These are phyloP conservation scores for Calosoma granatense DNA, from an alignment of 1,140 invertebrate genomes.

Conservation along the genomic window DNA sequence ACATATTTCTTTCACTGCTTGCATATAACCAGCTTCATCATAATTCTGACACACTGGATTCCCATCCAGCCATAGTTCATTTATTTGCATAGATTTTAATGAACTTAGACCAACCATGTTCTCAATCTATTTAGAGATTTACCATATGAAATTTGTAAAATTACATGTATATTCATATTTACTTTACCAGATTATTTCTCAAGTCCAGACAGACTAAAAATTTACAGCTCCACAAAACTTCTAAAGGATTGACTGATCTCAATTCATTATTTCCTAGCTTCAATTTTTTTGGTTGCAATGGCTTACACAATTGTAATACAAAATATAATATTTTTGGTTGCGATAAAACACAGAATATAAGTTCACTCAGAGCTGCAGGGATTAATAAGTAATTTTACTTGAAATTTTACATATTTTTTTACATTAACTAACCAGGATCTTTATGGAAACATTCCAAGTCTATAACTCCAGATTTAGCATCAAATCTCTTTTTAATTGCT, in stretches of 20 bases:
- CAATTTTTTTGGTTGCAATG: slow-evolving; percentile 29
- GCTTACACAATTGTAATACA: slow-evolving; percentile 37
- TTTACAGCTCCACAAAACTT: slow-evolving; percentile 27
- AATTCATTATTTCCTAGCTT: slow-evolving; percentile 38
- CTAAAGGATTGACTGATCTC: slow-evolving; percentile 29
- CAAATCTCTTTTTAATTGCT: slow-evolving; percentile 33
- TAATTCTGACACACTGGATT: slow-evolving; percentile 72
- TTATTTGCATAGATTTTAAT: slow-evolving; percentile 55
- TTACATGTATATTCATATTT: slow-evolving; percentile 12
- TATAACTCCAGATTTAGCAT: slow-evolving; percentile 28
- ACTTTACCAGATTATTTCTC: slow-evolving; percentile 36
- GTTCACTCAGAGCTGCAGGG: slow-evolving; percentile 29
- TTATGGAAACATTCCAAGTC: slow-evolving; percentile 37
- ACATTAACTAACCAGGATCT: slow-evolving; percentile 32
- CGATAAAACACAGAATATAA: slow-evolving; percentile 37
- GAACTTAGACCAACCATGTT: slow-evolving; percentile 52
- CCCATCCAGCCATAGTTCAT: slow-evolving; percentile 63
- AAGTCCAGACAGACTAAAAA: slow-evolving; percentile 35
- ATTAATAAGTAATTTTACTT: background rate
- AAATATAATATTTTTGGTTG: slow-evolving; percentile 36
- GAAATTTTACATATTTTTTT: slow-evolving; percentile 4
- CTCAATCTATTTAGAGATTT: slow-evolving; percentile 49
- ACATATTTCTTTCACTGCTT: slow-evolving; percentile 36
- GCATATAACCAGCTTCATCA: slow-evolving; percentile 60
- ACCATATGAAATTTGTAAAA: too few relatives aligned